Evolutionary conservation across 2,888 invertebrate genomes (phyloP), one percentile per base, ranked within the genome.

Genomic region (Enchytraeus crypticus): DNA sequence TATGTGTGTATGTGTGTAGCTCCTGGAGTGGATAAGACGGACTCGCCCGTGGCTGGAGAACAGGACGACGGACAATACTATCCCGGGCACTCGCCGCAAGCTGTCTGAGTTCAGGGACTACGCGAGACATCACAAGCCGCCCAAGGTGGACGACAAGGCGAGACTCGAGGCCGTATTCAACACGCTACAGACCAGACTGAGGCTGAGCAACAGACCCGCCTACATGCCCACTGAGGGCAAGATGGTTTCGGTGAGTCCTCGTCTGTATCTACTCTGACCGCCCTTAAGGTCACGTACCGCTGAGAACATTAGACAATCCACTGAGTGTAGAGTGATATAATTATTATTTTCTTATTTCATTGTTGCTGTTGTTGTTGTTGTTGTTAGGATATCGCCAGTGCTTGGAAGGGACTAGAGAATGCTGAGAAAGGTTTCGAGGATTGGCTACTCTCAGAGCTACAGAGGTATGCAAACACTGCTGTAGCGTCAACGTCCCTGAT

Each of bases 201-300:
- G 98, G 76, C 85, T 99, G 71, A 93, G 92, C 78, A 98, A 98
- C 84, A 86, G 98, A 76, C 98, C 98, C 60, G 97, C 98, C 43
- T 99, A 97, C 81, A 88, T 98, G 88, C 98, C 98, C 70, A 93
- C 93, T 64, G 97, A 98, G 82, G 98, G 98, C 75, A 98, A 97
- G 83, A 92, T 95, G 87, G 92, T 98, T 70, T 90, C 92, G 72
- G 88, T 89, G 81, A 83, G 87, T 85, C 26, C 11, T n/a, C n/a
- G n/a, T n/a, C n/a, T n/a, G n/a, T n/a, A n/a, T 26, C n/a, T 23
- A 8, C 21, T 14, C 49, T 21, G 14, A 18, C 11, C 11, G 43
- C 18, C 11, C 18, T 38, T 55, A 5, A 8, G 5, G 26, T 55
- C 8, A 55, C 30, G 21, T 29, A 43, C n/a, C n/a, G n/a, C n/a